These are phyloP conservation scores for Apolygus lucorum DNA, from an alignment of 1,140 invertebrate genomes.

Conservation along the genomic window DNA sequence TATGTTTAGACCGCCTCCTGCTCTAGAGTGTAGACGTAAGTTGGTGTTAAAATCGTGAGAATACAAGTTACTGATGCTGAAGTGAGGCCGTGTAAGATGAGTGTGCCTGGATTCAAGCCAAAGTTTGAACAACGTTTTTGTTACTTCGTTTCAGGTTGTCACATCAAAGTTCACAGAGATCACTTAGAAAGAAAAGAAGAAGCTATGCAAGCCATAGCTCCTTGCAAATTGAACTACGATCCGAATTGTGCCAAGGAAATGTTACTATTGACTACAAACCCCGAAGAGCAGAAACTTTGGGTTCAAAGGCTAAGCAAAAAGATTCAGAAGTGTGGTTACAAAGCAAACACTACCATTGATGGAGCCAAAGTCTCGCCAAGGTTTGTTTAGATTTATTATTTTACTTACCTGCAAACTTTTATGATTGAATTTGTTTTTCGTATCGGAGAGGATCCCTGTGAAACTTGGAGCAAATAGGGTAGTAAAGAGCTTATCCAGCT, in stretches of 20 bases:
- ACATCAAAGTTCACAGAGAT: constrained; percentile 92
- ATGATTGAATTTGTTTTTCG: too few relatives aligned
- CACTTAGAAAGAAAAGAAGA: constrained; percentile 79
- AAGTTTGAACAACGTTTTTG: too few relatives aligned
- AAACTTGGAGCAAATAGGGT: too few relatives aligned
- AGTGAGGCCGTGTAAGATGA: too few relatives aligned
- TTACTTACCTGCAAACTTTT: too few relatives aligned
- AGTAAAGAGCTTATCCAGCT: too few relatives aligned
- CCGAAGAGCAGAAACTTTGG: constrained; percentile 88
- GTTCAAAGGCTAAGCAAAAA: constrained; percentile 81
- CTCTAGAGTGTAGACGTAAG: constrained; percentile 89
- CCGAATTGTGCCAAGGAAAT: constrained; percentile 86
- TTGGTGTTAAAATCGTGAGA: too few relatives aligned
- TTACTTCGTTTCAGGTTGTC: constrained; percentile 70
- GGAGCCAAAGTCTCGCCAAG: constrained; percentile 58
- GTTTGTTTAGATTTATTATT: too few relatives aligned
- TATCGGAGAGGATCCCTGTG: too few relatives aligned
- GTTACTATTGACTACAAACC: constrained; percentile 69
- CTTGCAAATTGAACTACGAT: constrained; percentile 89
- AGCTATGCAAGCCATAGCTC: constrained; percentile 55
- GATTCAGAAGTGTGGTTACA: constrained; percentile 89
- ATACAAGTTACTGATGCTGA: too few relatives aligned
- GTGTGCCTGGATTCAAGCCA: too few relatives aligned
- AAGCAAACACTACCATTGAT: constrained; percentile 62
- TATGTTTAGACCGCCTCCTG: constrained; percentile 91